Conservation (phyloP, 2,113 vertebrate species). For the Chionodraco myersi region DNA sequence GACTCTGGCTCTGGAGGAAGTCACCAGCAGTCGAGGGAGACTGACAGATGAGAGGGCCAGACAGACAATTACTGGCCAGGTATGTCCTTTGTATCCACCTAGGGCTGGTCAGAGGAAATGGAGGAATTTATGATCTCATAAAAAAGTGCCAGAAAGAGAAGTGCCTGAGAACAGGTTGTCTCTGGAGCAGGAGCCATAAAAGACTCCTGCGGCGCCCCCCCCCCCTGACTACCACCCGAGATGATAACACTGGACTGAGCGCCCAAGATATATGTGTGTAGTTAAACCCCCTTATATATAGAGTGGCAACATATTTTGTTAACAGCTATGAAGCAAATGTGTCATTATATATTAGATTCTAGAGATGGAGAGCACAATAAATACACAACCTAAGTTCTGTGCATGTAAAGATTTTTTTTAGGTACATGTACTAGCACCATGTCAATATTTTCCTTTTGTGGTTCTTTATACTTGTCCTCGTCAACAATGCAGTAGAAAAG, state of each 20-base stretch:
- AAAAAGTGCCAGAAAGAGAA: slow-evolving; percentile 78
- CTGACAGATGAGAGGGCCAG: slow-evolving; percentile 70
- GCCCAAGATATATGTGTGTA: slow-evolving; percentile 1
- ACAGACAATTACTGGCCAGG: slow-evolving; percentile 80
- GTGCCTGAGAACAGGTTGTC: slow-evolving; percentile 79
- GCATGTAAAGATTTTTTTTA: not conserved
- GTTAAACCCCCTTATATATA: not conserved
- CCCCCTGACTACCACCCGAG: slow-evolving; percentile 57
- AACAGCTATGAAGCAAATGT: not conserved
- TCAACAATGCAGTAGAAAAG: not conserved
- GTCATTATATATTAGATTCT: not conserved
- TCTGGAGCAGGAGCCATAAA: slow-evolving; percentile 73
- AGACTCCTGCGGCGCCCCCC: slow-evolving; percentile 72
- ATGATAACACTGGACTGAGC: slow-evolving; percentile 51
- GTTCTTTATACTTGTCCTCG: not conserved
- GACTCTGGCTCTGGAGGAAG: slow-evolving; percentile 65
- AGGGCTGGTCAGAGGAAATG: slow-evolving; percentile 80
- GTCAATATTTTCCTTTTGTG: not conserved
- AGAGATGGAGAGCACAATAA: not conserved
- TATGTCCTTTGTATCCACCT: slow-evolving; percentile 80
- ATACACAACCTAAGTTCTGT: not conserved
- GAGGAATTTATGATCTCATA: slow-evolving; percentile 84
- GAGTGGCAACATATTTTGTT: not conserved
- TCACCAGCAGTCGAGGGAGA: slow-evolving; percentile 51
- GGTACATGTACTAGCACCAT: not conserved